These are phyloP conservation scores for Drosophila miranda DNA, from an alignment of 1,140 invertebrate species.

Conservation along the genomic window DNA sequence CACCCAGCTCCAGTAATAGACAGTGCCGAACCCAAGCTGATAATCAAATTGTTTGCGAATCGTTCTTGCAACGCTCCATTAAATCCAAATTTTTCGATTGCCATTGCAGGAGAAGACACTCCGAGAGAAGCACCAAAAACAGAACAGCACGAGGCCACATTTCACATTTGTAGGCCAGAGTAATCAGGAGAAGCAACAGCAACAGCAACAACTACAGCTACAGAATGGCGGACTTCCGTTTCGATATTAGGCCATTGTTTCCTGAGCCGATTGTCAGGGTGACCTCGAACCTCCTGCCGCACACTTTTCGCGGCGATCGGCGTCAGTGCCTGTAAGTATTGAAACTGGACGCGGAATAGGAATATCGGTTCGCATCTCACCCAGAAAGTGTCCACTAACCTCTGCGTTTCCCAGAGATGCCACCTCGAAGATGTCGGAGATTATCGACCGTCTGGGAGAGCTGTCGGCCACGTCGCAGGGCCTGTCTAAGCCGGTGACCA, in stretches of 20 bases:
- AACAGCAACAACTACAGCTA: conserved; percentile 14
- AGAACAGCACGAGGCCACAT: background rate
- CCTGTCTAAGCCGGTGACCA: conserved; percentile 88
- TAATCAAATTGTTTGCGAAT: conserved; percentile 66
- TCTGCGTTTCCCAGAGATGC: conserved; percentile 84
- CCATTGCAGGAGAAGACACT: conserved; percentile 36
- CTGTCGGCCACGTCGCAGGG: conserved; percentile 89
- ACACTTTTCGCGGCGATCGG: conserved; percentile 85
- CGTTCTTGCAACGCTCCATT: conserved; percentile 72
- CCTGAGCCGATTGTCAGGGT: conserved; percentile 85
- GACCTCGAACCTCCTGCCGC: conserved; percentile 84
- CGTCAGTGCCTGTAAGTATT: conserved; percentile 84
- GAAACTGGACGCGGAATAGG: conserved; percentile 64
- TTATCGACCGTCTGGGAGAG: conserved; percentile 88
- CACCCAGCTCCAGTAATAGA: conserved; percentile 26
- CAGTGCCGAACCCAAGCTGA: conserved; percentile 26
- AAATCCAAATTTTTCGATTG: conserved; percentile 60
- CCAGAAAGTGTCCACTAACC: conserved; percentile 31
- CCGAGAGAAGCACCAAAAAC: background rate
- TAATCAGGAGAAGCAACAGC: conserved; percentile 7
- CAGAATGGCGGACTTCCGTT: conserved; percentile 85
- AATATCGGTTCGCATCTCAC: conserved; percentile 16
- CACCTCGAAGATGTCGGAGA: conserved; percentile 85
- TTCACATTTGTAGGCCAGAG: conserved; percentile 3
- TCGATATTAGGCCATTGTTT: conserved; percentile 85